These are phyloP conservation scores for Homarus americanus DNA, from an alignment of 1,140 invertebrate genomes.

Conservation along the genomic window DNA sequence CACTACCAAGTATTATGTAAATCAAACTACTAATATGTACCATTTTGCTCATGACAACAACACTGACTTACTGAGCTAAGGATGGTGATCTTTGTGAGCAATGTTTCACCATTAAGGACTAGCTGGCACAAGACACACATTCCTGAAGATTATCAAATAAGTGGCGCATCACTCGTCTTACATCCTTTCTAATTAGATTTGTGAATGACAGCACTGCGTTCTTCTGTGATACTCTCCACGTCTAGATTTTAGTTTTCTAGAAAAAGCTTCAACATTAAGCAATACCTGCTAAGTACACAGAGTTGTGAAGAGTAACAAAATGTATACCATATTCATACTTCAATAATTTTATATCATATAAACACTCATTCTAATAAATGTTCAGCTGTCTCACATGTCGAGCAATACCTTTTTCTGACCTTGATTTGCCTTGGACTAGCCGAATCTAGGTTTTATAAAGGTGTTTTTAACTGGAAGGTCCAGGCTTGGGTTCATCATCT, in stretches of 20 bases:
- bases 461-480: not conserved
- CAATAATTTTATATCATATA: no score
- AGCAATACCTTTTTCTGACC: not conserved
- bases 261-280: not conserved
- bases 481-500: conserved; percentile 12
- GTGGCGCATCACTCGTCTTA: conserved; percentile 37
- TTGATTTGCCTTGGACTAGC: not conserved
- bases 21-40: no score
- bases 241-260: conserved; percentile 28
- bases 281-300: not conserved
- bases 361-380: not conserved
- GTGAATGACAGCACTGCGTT: conserved; percentile 42
- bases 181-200: conserved; percentile 65
- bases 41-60: no score
- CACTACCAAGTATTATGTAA: no score
- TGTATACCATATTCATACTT: not conserved
- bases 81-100: conserved; percentile 34
- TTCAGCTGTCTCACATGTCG: not conserved
- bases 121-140: not conserved
- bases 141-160: conserved; percentile 47
- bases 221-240: conserved; percentile 24
- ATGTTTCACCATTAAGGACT: not conserved
- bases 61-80: conserved; percentile 49
- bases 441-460: not conserved
- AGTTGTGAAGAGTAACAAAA: not conserved